Conservation (phyloP, 2,888 invertebrate genomes). For the Rhagonycha lutea region DNA sequence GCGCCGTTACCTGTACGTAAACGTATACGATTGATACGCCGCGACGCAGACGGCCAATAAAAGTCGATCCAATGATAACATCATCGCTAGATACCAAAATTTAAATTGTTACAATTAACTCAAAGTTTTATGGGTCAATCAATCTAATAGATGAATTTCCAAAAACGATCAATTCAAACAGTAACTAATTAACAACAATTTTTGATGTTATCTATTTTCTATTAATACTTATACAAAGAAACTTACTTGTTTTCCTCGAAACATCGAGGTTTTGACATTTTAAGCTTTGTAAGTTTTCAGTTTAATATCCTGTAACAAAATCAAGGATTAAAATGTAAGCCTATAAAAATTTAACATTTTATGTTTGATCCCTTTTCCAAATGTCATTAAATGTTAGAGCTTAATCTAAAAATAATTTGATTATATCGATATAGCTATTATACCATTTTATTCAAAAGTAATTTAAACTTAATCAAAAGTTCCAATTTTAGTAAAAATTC, state of each 20-base stretch:
- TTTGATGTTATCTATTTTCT: neutral
- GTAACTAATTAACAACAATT: neutral
- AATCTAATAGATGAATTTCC: neutral
- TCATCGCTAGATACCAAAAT: constrained; percentile 36
- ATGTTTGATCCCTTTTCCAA: neutral
- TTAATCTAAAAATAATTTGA: neutral
- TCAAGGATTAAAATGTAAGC: neutral
- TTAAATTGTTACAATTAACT: neutral
- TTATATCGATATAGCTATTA: neutral
- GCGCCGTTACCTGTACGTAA: constrained; percentile 37
- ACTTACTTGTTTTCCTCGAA: neutral
- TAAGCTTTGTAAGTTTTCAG: neutral
- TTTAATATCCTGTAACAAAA: neutral
- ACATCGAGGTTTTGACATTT: neutral
- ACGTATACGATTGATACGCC: constrained; percentile 38
- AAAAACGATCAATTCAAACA: neutral
- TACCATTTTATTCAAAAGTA: neutral
- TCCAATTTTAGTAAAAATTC: neutral
- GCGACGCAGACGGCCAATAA: constrained; percentile 40
- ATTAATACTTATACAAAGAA: neutral
- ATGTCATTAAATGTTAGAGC: neutral
- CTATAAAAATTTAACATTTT: neutral
- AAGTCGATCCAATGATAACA: constrained; percentile 35
- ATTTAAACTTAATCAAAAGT: neutral
- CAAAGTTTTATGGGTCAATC: neutral